Evolutionary conservation across 1,140 invertebrate species (phyloP), one percentile per base, ranked within the genome.

Genomic region (Scaptomyza graminum): DNA sequence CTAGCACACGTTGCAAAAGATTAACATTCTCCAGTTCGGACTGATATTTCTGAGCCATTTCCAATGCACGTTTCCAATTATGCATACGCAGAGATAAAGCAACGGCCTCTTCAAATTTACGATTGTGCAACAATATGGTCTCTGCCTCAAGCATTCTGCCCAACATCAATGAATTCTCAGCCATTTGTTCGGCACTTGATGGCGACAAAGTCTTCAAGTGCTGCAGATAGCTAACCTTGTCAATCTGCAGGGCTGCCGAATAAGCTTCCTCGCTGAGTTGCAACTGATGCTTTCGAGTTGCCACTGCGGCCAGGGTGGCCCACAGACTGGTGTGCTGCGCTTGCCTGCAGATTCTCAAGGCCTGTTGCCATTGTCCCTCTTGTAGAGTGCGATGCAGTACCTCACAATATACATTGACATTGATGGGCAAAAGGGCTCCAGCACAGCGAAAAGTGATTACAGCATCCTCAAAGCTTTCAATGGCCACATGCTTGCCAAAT

Each of bases 241-340:
- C 97, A 50, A 94, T 95, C 93, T 97, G 95, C 70, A 95, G 93
- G 31, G 98, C 96, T n/a, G 97, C 96, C 22, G 97, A 96, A 92
- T 97, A 99, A 18, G 97, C 96, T 89, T 98, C 95, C 93, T 98
- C 97, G 8, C 97, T 97, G 34, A 96, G 95, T 62, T 95, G 94
- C 34, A 98, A 91, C 79, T 97, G 94, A 87, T 95, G 96, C 47
- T 94, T 94, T 59, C 95, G 94, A 0, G 95, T 95, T 28, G 97
- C 95, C 92, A 98, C 94, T 1, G 96, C 96, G 1, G 97, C 97
- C 78, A 98, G 92, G 67, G 96, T 96, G 8, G 97, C 95, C 97
- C 97, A 98, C 12, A 98, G 91, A 51, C 94, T 94, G 52, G 95
- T 94, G 76, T 96, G 96, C 94, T 95, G 88, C 5, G 88, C 90